These are phyloP conservation scores for cattle (Bos taurus) DNA, from an alignment of 2,113 vertebrate species.

Conservation along the genomic window ARS-UCD2.0 NC_037334.1:60493001-60493500, in stretches of 20 bases:
- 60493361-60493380: neutral
- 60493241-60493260: neutral
- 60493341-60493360: neutral
- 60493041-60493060: neutral
- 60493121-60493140: neutral
- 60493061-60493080: neutral
- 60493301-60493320: neutral
- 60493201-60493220: neutral
- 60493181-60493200: neutral
- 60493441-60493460: neutral
- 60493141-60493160: neutral
- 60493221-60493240: neutral
- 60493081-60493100: neutral
- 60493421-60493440: neutral
- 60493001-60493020: neutral
- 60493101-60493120: neutral
- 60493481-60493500: neutral
- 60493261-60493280: neutral
- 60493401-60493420: too few species aligned
- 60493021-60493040: neutral
- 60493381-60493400: neutral
- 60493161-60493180: neutral
- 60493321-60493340: neutral
- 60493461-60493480: neutral
- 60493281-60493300: neutral